These are phyloP conservation scores for Poeciliopsis prolifica DNA, from an alignment of 2,113 vertebrate genomes.

Conservation along the genomic window DNA sequence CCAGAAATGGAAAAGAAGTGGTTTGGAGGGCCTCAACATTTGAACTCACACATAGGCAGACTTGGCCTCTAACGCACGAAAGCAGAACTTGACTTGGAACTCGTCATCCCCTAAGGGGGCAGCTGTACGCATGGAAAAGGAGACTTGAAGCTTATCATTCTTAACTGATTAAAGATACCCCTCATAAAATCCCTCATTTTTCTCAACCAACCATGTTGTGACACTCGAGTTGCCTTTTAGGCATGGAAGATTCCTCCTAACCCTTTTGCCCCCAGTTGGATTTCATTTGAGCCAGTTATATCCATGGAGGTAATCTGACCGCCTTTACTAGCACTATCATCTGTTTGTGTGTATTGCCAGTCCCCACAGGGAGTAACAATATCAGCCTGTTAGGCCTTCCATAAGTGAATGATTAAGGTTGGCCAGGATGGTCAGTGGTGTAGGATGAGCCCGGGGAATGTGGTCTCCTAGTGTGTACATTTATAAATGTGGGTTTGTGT, in stretches of 20 bases:
- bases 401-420: slow-evolving; percentile 73
- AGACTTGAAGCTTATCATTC: slow-evolving; percentile 55
- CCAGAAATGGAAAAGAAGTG: slow-evolving; percentile 79
- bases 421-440: slow-evolving; percentile 45
- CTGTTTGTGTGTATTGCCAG: slow-evolving; percentile 60
- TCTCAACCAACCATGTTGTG: slow-evolving; percentile 51
- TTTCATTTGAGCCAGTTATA: slow-evolving; percentile 61
- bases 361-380: slow-evolving; percentile 67
- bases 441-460: slow-evolving; percentile 42
- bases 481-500: slow-evolving; percentile 34
- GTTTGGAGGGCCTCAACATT: slow-evolving; percentile 71
- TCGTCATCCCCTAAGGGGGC: slow-evolving; percentile 32
- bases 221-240: slow-evolving; percentile 59
- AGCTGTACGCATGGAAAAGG: slow-evolving; percentile 51
- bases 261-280: slow-evolving; percentile 43
- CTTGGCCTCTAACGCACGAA: slow-evolving; percentile 60
- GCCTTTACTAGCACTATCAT: slow-evolving; percentile 48
- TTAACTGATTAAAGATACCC: slow-evolving; percentile 36
- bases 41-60: slow-evolving; percentile 61
- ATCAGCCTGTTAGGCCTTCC: slow-evolving; percentile 60
- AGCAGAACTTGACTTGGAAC: slow-evolving; percentile 45
- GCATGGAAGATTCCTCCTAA: slow-evolving; percentile 36
- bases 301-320: slow-evolving; percentile 64
- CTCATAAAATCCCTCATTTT: slow-evolving; percentile 8
- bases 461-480: slow-evolving; percentile 39